Percentiles rank a stretch among this genome's conserved stretches.
These are phyloP conservation scores for Agonopterix alstromeriana DNA, from an alignment of 2,888 invertebrate genomes.

Conservation along the genomic window DNA sequence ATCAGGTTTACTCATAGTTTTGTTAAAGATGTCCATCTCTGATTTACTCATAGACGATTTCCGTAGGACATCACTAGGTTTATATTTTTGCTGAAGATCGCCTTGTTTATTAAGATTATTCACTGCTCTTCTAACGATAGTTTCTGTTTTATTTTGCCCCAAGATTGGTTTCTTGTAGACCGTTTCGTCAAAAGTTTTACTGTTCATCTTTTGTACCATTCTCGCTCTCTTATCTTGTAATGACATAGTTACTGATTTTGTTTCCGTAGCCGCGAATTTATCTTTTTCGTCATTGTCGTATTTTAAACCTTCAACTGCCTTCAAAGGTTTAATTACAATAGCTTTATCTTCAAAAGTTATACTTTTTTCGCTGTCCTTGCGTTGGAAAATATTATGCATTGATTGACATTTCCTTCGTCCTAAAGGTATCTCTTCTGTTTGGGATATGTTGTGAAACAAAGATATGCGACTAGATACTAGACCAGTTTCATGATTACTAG, in stretches of 20 bases:
- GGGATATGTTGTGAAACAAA: constrained; percentile 58
- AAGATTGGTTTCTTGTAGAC: constrained; percentile 7
- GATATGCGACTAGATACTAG: constrained; percentile 69
- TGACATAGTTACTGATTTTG: constrained; percentile 6
- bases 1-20: constrained; percentile 28
- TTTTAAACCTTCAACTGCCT: no score
- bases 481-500: constrained; percentile 48
- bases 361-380: constrained; percentile 28
- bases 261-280: not conserved
- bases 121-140: constrained; percentile 20
- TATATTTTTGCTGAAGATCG: constrained; percentile 20
- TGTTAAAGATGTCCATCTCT: constrained; percentile 69
- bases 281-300: no score
- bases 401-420: constrained; percentile 44
- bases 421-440: constrained; percentile 47
- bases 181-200: constrained; percentile 20
- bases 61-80: constrained; percentile 25
- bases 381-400: constrained; percentile 43
- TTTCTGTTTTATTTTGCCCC: constrained; percentile 11
- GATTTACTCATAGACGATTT: constrained; percentile 63
- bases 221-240: constrained; percentile 41
- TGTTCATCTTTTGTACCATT: constrained; percentile 22
- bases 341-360: not conserved
- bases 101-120: constrained; percentile 24
- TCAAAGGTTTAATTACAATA: not conserved